A percentile compares a stretch with the other conserved stretches of the same genome.
Conservation (phyloP, 1,140 invertebrate genomes). For the Heliconius eleuchia region DNA sequence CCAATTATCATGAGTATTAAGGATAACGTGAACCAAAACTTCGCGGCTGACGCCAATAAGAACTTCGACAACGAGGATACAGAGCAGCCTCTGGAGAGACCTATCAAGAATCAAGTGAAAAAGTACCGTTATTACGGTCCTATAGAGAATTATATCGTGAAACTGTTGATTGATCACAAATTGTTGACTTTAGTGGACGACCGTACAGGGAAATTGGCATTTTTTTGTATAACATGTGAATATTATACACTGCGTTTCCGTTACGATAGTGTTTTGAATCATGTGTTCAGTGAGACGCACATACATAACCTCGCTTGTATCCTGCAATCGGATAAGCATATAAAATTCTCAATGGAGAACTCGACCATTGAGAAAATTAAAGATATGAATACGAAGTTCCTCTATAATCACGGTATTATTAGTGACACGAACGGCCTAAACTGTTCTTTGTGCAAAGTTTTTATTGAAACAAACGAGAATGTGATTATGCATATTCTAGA, state of each 20-base stretch:
- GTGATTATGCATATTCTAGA: slow-evolving; percentile 68
- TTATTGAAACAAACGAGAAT: slow-evolving; percentile 55
- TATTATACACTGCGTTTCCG: slow-evolving; percentile 73
- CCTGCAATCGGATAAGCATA: slow-evolving; percentile 66
- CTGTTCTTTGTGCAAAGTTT: slow-evolving; percentile 60
- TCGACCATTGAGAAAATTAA: slow-evolving; percentile 61
- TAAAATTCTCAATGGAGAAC: slow-evolving; percentile 54
- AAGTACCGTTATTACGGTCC: slow-evolving; percentile 75
- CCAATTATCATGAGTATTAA: slow-evolving; percentile 77
- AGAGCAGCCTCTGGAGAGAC: slow-evolving; percentile 62
- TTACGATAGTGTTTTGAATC: slow-evolving; percentile 72
- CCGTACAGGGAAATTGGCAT: slow-evolving; percentile 71
- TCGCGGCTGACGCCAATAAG: slow-evolving; percentile 64
- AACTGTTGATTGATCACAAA: slow-evolving; percentile 69
- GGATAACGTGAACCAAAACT: slow-evolving; percentile 75
- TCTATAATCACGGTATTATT: slow-evolving; percentile 56
- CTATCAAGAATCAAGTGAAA: slow-evolving; percentile 64
- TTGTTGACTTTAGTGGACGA: slow-evolving; percentile 69
- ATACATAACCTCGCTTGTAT: slow-evolving; percentile 69
- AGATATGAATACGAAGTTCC: slow-evolving; percentile 67
- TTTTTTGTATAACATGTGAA: slow-evolving; percentile 74
- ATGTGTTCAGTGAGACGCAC: slow-evolving; percentile 71
- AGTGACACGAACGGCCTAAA: slow-evolving; percentile 43
- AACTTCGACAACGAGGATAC: slow-evolving; percentile 71
- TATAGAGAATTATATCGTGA: slow-evolving; percentile 63